Evolutionary conservation across 2,888 invertebrate species (phyloP).

Genomic region (Plebejus melissa): DNA sequence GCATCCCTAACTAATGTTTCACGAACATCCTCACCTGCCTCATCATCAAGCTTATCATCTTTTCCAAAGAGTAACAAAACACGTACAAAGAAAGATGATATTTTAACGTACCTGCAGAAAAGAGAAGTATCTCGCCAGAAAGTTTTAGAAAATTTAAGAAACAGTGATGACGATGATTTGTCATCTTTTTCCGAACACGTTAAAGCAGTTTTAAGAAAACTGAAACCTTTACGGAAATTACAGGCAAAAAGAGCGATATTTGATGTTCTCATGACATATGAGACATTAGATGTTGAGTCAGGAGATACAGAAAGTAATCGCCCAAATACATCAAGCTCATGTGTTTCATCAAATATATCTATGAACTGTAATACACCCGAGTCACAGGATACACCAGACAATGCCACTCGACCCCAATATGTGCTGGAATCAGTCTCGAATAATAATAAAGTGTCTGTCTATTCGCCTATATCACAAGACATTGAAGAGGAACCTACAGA

Average conservation of each 20-base stretch:
- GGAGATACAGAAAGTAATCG: conserved; percentile 4
- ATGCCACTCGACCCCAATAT: conserved; percentile 8
- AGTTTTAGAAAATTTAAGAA: neutral
- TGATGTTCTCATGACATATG: neutral
- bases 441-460: neutral
- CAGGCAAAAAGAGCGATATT: neutral
- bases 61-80: conserved; percentile 5
- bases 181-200: neutral
- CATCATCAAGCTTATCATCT: neutral
- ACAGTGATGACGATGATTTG: neutral
- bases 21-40: conserved; percentile 16
- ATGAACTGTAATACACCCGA: neutral
- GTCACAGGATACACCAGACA: neutral
- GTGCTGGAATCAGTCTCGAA: conserved; percentile 3
- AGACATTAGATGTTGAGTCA: neutral
- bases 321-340: neutral
- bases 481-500: neutral
- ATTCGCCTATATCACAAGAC: neutral
- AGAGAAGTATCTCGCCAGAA: conserved; percentile 5
- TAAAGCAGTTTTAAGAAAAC: conserved; percentile 8
- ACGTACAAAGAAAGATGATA: conserved; percentile 1
- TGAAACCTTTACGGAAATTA: conserved; percentile 6
- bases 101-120: conserved; percentile 1
- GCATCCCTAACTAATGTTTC: conserved; percentile 13
- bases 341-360: conserved; percentile 8